Evolutionary conservation across 2,797 vertebrate genomes (phyloP), one percentile per base, ranked within the genome.

Genomic region (Sebastes oblongus): DNA sequence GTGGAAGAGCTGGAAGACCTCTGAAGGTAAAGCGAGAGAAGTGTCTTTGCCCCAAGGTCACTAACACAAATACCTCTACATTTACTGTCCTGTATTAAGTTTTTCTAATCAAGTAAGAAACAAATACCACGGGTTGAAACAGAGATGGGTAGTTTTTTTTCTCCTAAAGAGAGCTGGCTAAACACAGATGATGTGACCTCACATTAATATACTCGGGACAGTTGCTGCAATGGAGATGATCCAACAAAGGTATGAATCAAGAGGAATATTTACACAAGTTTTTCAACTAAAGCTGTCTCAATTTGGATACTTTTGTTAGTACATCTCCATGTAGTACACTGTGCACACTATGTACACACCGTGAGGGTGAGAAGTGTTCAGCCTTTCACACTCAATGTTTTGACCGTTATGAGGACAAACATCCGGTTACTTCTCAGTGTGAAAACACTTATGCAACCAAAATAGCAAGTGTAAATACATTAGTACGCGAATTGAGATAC

Each of bases 1-100:
- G 73, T 99, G 98, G 98, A 98, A 92, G 86, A 93, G 96, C 80
- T 99, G 98, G 98, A 99, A 99, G 93, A 95, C 94, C 0, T 99
- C 96, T 34, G 97, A 99, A 97, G 98, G 98, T 98, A 93, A 86
- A 27, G 2, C 29, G 4, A 11, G 29, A 29, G 27, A 54, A 18
- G 16, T 1, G 42, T 32, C 22, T 39, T 8, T 10, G 3, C 30
- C 16, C 3, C 3, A 5, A 25, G 22, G 27, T 10, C 61, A 54
- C 2, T 1, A 18, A 58, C 30, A 34, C 32, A 12, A 7, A 34
- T 25, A 55, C 25, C 1, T 25, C 10, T 10, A 36, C 18, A 27
- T 39, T 36, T 4, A 52, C n/a, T 6, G 3, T 6, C 54, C 22
- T 14, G 12, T 8, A 1, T 42, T 42, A 16, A 16, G 39, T 42